phyloP scores from a whole-genome alignment of 2,888 invertebrate species.

The Ochropleura leucogaster region DNA sequence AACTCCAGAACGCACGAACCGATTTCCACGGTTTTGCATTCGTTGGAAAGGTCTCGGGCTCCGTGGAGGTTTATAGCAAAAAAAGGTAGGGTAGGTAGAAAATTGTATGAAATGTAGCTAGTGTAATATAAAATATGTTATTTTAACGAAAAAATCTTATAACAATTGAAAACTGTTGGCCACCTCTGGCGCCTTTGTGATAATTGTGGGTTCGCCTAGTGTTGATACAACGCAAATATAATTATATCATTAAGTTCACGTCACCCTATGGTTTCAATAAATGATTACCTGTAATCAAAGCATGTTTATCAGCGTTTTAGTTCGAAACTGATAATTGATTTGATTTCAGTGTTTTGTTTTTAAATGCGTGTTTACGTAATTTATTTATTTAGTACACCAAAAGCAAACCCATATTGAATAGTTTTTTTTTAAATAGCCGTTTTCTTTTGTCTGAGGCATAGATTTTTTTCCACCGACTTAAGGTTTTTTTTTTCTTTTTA shows the following conservation, averaged over 20 bases:
- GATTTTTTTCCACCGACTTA: too few species aligned
- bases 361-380: background rate
- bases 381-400: background rate
- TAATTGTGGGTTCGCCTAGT: conserved; percentile 69
- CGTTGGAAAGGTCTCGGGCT: too few species aligned
- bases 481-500: too few species aligned
- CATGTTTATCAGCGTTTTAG: conserved; percentile 8
- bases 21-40: too few species aligned
- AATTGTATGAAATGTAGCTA: too few species aligned
- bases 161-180: conserved; percentile 51
- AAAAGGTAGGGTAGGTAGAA: too few species aligned
- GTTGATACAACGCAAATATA: conserved; percentile 71
- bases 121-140: too few species aligned
- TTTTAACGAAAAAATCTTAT: background rate
- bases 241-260: conserved; percentile 77
- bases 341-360: conserved; percentile 14
- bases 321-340: conserved; percentile 45
- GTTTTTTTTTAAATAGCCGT: too few species aligned
- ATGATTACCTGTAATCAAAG: conserved; percentile 56
- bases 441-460: too few species aligned
- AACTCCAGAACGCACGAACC: too few species aligned
- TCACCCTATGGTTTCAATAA: conserved; percentile 58
- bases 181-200: conserved; percentile 58
- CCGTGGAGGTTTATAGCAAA: too few species aligned
- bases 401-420: too few species aligned